Conservation (phyloP, 2,888 invertebrate genomes). For the Dasypolia templi region DNA sequence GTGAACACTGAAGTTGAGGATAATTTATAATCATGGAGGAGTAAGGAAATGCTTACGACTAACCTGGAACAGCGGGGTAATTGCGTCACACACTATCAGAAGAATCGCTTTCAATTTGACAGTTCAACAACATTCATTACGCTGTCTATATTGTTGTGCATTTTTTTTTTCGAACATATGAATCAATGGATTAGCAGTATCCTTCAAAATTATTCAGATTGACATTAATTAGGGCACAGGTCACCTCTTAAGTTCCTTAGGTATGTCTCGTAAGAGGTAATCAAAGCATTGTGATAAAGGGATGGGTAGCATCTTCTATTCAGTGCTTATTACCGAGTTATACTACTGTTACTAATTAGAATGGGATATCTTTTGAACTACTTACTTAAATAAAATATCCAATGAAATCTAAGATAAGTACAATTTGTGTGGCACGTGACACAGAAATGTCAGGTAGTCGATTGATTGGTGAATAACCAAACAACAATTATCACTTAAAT, state of each 20-base stretch:
- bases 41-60: constrained; percentile 18
- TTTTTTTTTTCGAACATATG: too few relatives aligned
- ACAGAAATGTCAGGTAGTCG: not conserved
- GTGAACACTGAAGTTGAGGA: constrained; percentile 53
- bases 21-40: constrained; percentile 54
- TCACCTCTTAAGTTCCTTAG: not conserved
- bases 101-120: too few relatives aligned
- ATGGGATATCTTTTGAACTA: not conserved
- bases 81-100: too few relatives aligned
- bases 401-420: not conserved
- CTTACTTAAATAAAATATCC: not conserved
- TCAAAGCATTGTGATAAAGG: not conserved
- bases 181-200: too few relatives aligned
- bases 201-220: too few relatives aligned
- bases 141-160: too few relatives aligned
- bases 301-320: not conserved
- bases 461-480: not conserved
- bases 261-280: not conserved
- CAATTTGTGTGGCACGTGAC: not conserved
- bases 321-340: not conserved
- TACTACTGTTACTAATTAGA: not conserved
- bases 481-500: not conserved
- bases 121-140: too few relatives aligned
- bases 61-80: not conserved
- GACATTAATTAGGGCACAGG: too few relatives aligned